These are phyloP conservation scores for Pammene fasciana DNA, from an alignment of 2,888 invertebrate species.

Conservation along the genomic window DNA sequence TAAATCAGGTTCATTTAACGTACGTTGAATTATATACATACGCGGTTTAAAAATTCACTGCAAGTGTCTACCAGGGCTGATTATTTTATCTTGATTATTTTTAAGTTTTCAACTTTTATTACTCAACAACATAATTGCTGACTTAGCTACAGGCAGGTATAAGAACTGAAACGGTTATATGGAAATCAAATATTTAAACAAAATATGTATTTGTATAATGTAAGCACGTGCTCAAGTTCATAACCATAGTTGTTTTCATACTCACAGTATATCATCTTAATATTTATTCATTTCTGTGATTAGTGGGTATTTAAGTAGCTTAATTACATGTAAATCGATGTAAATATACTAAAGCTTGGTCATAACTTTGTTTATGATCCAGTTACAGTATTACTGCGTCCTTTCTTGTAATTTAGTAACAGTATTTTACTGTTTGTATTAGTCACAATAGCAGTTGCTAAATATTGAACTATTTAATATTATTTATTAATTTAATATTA, in stretches of 20 bases:
- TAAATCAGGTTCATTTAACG: slow-evolving; percentile 14
- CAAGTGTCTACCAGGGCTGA: slow-evolving; percentile 18
- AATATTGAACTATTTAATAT: not conserved
- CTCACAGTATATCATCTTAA: slow-evolving; percentile 13
- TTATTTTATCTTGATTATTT: not conserved
- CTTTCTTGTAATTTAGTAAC: slow-evolving; percentile 39
- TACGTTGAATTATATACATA: not conserved
- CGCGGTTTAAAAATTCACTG: slow-evolving; percentile 23
- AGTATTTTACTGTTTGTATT: slow-evolving; percentile 10
- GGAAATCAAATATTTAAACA: slow-evolving; percentile 12
- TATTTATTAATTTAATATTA: no score
- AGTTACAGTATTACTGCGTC: slow-evolving; percentile 40
- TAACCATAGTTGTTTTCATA: slow-evolving; percentile 7
- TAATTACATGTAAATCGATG: slow-evolving; percentile 43
- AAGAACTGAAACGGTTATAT: no score
- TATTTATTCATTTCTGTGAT: slow-evolving; percentile 38
- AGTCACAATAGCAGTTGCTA: slow-evolving; percentile 8
- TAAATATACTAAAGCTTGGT: slow-evolving; percentile 40
- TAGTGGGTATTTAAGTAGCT: slow-evolving; percentile 38
- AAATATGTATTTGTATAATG: slow-evolving; percentile 7
- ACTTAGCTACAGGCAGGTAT: no score
- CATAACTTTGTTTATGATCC: slow-evolving; percentile 41
- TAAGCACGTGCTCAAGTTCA: not conserved
- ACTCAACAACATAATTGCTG: not conserved
- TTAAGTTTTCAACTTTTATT: not conserved